Conservation (phyloP, 2,113 vertebrate species). For the Psephotus haematonotus region DNA sequence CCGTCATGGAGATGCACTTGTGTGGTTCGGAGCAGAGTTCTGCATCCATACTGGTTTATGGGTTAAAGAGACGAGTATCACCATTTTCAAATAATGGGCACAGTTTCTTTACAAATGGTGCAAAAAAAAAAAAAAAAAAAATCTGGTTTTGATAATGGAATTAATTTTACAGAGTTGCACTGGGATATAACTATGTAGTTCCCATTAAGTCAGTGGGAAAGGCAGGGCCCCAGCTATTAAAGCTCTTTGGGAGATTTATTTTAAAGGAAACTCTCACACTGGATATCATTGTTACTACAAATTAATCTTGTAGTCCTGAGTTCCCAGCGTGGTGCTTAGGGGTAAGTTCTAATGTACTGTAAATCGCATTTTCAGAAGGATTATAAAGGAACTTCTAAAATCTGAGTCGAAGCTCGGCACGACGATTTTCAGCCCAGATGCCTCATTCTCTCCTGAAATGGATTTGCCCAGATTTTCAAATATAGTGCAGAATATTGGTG, state of each 20-base stretch:
- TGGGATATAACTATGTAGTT: not conserved
- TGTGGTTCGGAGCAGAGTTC: not conserved
- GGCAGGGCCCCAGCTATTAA: not conserved
- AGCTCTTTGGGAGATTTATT: not conserved
- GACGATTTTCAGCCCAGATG: not conserved
- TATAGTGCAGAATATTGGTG: not conserved
- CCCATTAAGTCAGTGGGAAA: slow-evolving; percentile 9
- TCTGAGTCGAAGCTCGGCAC: not conserved
- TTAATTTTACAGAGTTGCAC: not conserved
- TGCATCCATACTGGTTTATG: not conserved
- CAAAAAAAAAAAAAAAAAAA: not conserved
- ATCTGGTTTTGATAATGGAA: not conserved
- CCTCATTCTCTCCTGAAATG: not conserved
- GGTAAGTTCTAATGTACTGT: not conserved
- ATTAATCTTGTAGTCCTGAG: slow-evolving; percentile 17
- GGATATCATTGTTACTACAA: not conserved
- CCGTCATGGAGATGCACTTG: not conserved
- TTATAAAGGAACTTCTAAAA: slow-evolving; percentile 5
- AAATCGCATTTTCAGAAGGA: not conserved
- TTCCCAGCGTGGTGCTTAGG: not conserved
- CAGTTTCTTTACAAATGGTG: not conserved
- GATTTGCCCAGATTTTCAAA: not conserved
- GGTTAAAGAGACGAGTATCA: not conserved
- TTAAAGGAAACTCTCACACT: not conserved
- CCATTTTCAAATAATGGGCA: not conserved